Base-by-base conservation (phyloP, 1,140 invertebrate genomes). In the Bicyclus anynana region DNA sequence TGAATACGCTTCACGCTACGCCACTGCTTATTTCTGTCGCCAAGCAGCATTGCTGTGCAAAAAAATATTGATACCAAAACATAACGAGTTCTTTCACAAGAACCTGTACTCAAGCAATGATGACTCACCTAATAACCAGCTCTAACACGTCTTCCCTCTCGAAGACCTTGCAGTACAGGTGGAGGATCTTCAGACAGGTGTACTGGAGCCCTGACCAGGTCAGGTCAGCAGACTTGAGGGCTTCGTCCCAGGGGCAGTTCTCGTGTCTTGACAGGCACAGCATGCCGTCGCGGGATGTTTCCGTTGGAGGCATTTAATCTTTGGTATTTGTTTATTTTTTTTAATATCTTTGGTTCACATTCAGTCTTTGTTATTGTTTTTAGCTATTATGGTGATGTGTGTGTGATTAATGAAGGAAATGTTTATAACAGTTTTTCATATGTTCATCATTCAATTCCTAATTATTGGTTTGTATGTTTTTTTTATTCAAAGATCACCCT, bases 141-240 rank as follows among this genome's bases (percentile, higher is more conserved):
- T 95, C 93, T 83, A 94, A 91, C 50, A 95, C 91, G 88, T 94
- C 93, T 77, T 93, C 92, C 73, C 93, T 92, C 74, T 94, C 93
- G 84, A 96, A 95, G 63, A 95, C 94, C 79, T 95, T 95, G 86
- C 94, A 95, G 81, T 96, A 96, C 37, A 95, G 90, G 74, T 95
- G 93, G 38, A 96, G 89, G 42, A 96, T 93, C 84, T 94, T 92
- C 55, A 95, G 91, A 84, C 94, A 95, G 67, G 93, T 92, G 80
- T 94, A 94, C 60, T 92, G 91, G 80, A 95, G 91, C 14, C 94
- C 94, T 5, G 93, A 92, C 94, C 94, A 95, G 38, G 93, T 93
- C 48, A 92, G 80, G 13, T 92, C 84, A 9, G 90, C 80, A 9
- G 84, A 86, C 57, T 90, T 89, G 56, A 91, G 72, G 56, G 90